phyloP scores from a whole-genome alignment of 2,888 invertebrate species.

The Habrosyne pyritoides region DNA sequence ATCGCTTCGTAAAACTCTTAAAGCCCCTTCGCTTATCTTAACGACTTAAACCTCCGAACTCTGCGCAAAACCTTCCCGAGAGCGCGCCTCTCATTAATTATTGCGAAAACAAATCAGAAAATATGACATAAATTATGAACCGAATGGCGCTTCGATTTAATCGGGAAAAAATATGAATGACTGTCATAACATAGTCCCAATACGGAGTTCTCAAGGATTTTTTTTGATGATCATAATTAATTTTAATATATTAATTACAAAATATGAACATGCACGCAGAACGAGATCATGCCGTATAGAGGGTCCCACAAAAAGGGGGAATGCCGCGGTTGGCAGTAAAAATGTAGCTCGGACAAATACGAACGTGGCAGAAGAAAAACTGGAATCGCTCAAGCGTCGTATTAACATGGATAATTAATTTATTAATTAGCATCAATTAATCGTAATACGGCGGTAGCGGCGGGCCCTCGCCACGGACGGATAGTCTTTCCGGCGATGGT shows the following conservation, averaged over 20 bases:
- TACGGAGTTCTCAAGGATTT: slow-evolving; percentile 47
- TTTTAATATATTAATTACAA: slow-evolving; percentile 68
- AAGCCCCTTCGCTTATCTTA: slow-evolving; percentile 34
- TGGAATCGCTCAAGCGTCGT: slow-evolving; percentile 64
- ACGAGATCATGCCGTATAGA: slow-evolving; percentile 48
- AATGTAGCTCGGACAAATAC: slow-evolving; percentile 64
- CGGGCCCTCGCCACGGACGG: slow-evolving; percentile 58
- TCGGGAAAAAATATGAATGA: slow-evolving; percentile 55
- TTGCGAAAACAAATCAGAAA: slow-evolving; percentile 52
- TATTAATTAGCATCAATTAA: slow-evolving; percentile 81
- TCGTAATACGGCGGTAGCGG: slow-evolving; percentile 62
- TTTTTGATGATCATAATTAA: slow-evolving; percentile 49
- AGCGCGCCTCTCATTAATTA: slow-evolving; percentile 42
- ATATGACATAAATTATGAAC: slow-evolving; percentile 64
- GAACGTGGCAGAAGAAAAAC: slow-evolving; percentile 65
- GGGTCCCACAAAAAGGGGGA: slow-evolving; percentile 57
- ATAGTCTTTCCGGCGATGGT: slow-evolving; percentile 68
- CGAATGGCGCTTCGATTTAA: slow-evolving; percentile 46
- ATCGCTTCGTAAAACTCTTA: slow-evolving; percentile 25
- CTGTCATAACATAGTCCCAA: slow-evolving; percentile 57
- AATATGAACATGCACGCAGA: slow-evolving; percentile 50
- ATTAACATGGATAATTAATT: slow-evolving; percentile 80
- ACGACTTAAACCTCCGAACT: slow-evolving; percentile 33
- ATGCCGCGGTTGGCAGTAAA: slow-evolving; percentile 57
- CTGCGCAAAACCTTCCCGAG: slow-evolving; percentile 46